Base-by-base conservation (phyloP, 30 jellyfish, hydroid and myxozoan species). In the Hydractinia symbiolongicarpus region DNA sequence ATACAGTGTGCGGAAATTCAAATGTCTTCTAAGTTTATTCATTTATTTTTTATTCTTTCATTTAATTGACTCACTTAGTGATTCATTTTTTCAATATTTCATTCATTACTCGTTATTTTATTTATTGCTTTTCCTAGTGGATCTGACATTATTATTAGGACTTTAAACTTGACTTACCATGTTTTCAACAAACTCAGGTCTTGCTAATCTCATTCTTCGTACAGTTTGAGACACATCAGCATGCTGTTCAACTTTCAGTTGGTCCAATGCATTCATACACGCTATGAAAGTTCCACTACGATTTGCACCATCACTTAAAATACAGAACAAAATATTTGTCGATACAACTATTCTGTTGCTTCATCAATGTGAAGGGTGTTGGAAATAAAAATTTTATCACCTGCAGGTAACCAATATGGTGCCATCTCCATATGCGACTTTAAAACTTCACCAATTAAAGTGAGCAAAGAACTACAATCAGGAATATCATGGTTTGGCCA, bases 241-340 rank as follows among this genome's bases (percentile, higher is more conserved):
- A 79, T 77, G 72, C 16, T 81, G 95, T 67, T 90, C 93, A 11
- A 70, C 77, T 55, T 82, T 84, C 80, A 84, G 79, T 67, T 88
- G 84, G 53, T 82, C 95, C 14, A 90, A 86, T 5, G 88, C 54
- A 0, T 75, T 85, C 60, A 70, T 77, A 5, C 88, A 90, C 4
- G 97, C 89, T 53, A 90, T 76, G 70, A 90, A 90, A 17, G 95
- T 81, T 4, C 97, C 97, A 7, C 92, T 79, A 5, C 97, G 74
- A 30, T 89, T 91, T 9, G 86, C 84, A 20, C 95, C 97, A 81
- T 84, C 79, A 14, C 97, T 90, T 53, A 44, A 79, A 30, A 30
- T 1, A 30, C 44, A 30, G 2, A 7, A 30, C 44, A n/a, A n/a
- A n/a, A n/a, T n/a, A n/a, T n/a, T n/a, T n/a, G n/a, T n/a, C n/a